Evolutionary conservation across 2,888 invertebrate genomes (phyloP).

Genomic region (Apomyelois bistriatella): DNA sequence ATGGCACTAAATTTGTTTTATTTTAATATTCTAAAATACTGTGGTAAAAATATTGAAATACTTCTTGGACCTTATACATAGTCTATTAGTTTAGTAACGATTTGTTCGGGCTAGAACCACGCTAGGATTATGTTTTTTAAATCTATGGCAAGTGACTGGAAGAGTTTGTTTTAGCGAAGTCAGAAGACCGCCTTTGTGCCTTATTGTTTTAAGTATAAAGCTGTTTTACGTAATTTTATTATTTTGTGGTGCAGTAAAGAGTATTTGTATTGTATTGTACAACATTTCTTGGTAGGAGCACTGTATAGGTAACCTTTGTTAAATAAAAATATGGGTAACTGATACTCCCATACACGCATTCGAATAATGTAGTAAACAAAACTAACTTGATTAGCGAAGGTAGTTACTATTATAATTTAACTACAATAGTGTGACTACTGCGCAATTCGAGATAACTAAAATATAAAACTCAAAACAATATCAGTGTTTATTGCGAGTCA

Average conservation of each 20-base stretch:
- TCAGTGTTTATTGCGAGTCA: slow-evolving; percentile 15
- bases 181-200: too few relatives aligned
- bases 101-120: too few relatives aligned
- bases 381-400: slow-evolving; percentile 4
- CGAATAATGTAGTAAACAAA: neutral
- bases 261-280: too few relatives aligned
- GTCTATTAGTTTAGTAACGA: neutral
- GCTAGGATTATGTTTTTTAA: too few relatives aligned
- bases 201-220: too few relatives aligned
- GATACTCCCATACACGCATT: neutral
- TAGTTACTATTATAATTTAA: neutral
- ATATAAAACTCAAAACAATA: slow-evolving; percentile 22
- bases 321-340: neutral
- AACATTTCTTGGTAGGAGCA: too few relatives aligned
- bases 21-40: neutral
- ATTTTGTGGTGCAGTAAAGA: too few relatives aligned
- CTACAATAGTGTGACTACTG: slow-evolving; percentile 20
- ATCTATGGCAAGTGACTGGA: too few relatives aligned
- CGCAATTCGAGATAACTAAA: slow-evolving; percentile 25
- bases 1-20: neutral
- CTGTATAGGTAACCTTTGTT: too few relatives aligned
- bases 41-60: neutral
- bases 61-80: neutral
- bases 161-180: too few relatives aligned
- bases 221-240: too few relatives aligned